Conservation (phyloP, 2,113 vertebrate species). For the Halcyon malimbica region DNA sequence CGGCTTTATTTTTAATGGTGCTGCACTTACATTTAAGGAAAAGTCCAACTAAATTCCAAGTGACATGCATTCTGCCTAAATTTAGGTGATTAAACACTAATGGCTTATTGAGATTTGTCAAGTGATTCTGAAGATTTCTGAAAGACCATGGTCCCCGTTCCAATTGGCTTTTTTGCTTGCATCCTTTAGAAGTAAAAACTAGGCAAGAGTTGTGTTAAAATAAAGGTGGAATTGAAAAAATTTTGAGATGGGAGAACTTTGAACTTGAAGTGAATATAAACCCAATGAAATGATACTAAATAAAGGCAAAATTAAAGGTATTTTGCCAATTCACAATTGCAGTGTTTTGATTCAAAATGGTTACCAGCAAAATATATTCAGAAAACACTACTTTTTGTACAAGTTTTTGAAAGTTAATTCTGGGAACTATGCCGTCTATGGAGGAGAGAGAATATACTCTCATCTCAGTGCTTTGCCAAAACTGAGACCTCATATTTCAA, state of each 20-base stretch:
- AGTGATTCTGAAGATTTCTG: background rate
- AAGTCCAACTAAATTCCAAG: background rate
- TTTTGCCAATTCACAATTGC: background rate
- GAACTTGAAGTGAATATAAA: background rate
- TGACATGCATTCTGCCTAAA: background rate
- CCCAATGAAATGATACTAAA: background rate
- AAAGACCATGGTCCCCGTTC: background rate
- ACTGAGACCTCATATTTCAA: background rate
- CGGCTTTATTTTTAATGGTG: conserved; percentile 20
- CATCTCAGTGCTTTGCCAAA: background rate
- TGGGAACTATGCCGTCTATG: background rate
- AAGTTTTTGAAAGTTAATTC: background rate
- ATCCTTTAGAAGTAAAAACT: background rate
- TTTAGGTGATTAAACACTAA: background rate
- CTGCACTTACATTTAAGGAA: conserved; percentile 20
- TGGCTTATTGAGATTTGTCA: background rate
- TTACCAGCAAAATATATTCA: background rate
- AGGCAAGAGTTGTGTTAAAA: background rate
- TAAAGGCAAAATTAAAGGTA: background rate
- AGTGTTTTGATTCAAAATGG: background rate
- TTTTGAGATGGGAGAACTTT: background rate
- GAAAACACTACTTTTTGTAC: background rate
- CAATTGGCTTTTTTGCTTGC: background rate
- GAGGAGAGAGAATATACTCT: background rate
- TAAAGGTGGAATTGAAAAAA: background rate